Evolutionary conservation across 1,140 invertebrate species (phyloP), one percentile per base, ranked within the genome.

Genomic region (Oscheius sp.): DNA sequence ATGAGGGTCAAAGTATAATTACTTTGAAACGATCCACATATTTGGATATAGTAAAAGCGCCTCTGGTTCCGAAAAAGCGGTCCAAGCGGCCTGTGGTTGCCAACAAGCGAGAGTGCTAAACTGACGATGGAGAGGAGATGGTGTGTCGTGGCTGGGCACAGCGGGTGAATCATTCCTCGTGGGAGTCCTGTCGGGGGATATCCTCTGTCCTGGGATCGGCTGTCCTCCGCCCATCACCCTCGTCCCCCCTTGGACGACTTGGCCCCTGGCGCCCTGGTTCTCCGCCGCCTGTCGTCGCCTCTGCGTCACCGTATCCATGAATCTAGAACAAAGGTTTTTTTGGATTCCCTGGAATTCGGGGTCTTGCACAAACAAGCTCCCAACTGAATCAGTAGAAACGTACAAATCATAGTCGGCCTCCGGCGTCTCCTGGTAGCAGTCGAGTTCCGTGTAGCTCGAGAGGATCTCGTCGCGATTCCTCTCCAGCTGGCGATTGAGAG

Each of bases 331-430:
- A 29, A 15, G 26, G n/a, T 55, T 66, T 29, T 59, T 59, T 59
- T 59, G 13, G 23, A 15, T 15, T 18, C 15, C 15, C 55, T 59
- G n/a, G 28, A 59, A 59, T 18, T 18, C 0, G 3, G 1, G 36
- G 31, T 45, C 10, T 13, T 29, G 20, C 20, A 45, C 13, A 45
- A 13, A 45, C 31, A 18, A 3, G n/a, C 46, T 23, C 36, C 29
- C 10, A 55, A 55, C 7, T 10, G 38, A 55, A 23, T 55, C 23
- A 55, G 7, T 55, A 13, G 7, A 4, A 26, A 23, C 63, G 52
- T 15, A 90, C 89, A 90, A 87, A 79, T 93, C 90, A 85, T 97
- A 97, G 86, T 94, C 91, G 15, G 93, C 91, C 79, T 95, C 93
- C 77, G 93, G 92, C 13, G 92, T 92, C 78, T 93, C 91, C 84